phyloP scores from a whole-genome alignment of 2,888 invertebrate species.

The Pinctada fucata region DNA sequence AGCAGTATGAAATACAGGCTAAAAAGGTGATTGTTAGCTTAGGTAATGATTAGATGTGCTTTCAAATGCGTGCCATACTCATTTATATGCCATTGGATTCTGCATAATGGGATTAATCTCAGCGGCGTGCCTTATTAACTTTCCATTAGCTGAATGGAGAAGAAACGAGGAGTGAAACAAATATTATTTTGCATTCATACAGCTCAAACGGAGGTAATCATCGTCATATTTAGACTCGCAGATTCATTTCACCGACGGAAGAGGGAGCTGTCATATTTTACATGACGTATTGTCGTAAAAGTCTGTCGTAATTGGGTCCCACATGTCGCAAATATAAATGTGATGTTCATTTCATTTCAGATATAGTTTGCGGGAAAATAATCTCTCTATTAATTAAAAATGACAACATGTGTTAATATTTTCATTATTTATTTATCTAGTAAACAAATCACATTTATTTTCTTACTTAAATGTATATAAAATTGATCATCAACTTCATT shows the following conservation, averaged over 20 bases:
- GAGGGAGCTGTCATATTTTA: background rate
- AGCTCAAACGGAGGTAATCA: conserved; percentile 1
- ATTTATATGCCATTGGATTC: background rate
- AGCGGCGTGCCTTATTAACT: background rate
- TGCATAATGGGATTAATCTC: background rate
- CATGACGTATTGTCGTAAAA: background rate
- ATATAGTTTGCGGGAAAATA: too few relatives aligned
- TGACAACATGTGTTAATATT: too few relatives aligned
- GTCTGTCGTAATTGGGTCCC: background rate
- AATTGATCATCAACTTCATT: too few relatives aligned
- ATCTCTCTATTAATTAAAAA: too few relatives aligned
- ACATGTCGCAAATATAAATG: background rate
- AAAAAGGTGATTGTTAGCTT: background rate
- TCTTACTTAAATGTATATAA: too few relatives aligned
- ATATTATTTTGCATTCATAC: background rate
- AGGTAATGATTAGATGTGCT: too few relatives aligned
- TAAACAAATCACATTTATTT: too few relatives aligned
- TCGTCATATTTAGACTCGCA: too few relatives aligned
- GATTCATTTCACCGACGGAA: background rate
- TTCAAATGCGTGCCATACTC: background rate
- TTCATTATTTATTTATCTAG: too few relatives aligned
- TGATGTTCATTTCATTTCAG: too few relatives aligned
- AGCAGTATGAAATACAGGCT: background rate
- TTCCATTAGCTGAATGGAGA: background rate
- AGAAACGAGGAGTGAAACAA: background rate